Evolutionary conservation across 2,797 vertebrate genomes (phyloP).

Genomic region (Enteromius radiatus): DNA sequence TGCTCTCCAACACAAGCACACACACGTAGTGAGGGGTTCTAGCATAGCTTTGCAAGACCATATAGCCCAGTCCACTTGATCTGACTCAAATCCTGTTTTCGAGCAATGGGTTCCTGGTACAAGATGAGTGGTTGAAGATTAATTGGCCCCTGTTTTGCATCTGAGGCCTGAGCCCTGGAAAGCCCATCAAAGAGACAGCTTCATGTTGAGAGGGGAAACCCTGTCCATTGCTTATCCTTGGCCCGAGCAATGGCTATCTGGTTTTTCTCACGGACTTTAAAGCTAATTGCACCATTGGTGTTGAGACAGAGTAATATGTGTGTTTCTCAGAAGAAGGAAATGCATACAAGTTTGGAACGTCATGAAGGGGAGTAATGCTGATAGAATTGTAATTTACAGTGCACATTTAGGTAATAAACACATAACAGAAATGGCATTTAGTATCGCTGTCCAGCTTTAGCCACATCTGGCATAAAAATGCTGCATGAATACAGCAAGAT

Average conservation of each 20-base stretch:
- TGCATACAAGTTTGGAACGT: background rate
- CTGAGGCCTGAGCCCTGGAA: conserved; percentile 46
- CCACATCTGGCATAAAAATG: background rate
- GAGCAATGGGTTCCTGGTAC: conserved; percentile 34
- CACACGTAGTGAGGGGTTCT: conserved; percentile 12
- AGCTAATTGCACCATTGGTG: background rate
- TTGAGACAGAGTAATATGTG: background rate
- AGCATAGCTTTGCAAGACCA: background rate
- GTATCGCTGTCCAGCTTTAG: background rate
- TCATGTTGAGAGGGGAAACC: conserved; percentile 51
- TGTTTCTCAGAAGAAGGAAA: background rate
- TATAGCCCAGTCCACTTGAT: conserved; percentile 18
- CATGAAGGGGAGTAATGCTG: background rate
- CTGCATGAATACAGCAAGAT: background rate
- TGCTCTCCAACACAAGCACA: conserved; percentile 3
- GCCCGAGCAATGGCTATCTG: conserved; percentile 17
- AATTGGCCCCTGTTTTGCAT: conserved; percentile 62
- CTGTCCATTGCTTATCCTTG: conserved; percentile 24
- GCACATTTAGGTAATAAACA: background rate
- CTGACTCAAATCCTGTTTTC: conserved; percentile 27
- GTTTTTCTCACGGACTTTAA: conserved; percentile 19
- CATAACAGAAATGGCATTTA: too few species aligned
- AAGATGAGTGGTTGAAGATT: conserved; percentile 49
- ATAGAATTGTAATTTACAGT: background rate
- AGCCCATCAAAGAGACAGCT: conserved; percentile 50